Conservation (phyloP, 2,113 vertebrate genomes). For the Fulica atra region DNA sequence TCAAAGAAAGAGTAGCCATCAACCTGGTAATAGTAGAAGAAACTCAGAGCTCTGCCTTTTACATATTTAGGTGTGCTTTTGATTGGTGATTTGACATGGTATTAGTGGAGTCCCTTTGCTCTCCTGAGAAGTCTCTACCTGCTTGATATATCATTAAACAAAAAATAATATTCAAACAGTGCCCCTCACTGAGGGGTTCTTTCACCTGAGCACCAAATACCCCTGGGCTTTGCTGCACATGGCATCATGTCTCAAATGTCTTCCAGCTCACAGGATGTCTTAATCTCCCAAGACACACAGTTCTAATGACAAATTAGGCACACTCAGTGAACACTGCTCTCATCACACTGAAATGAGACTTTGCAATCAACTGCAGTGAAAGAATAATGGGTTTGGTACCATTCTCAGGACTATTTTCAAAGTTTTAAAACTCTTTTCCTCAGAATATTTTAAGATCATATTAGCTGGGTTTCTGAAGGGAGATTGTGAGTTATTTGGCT, state of each 20-base stretch:
- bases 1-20: background rate
- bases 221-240: background rate
- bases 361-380: background rate
- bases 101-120: background rate
- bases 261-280: background rate
- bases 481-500: background rate
- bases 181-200: background rate
- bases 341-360: background rate
- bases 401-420: background rate
- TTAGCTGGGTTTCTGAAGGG: background rate
- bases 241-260: background rate
- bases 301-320: background rate
- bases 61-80: background rate
- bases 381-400: background rate
- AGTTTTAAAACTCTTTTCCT: background rate
- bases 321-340: background rate
- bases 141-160: background rate
- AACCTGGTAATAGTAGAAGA: background rate
- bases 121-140: background rate
- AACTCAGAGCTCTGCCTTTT: background rate
- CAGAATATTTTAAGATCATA: background rate
- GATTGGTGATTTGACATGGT: background rate
- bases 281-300: background rate
- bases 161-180: background rate
- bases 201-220: background rate